Base-by-base conservation (phyloP, 2,888 invertebrate species). In the Idaea aversata region DNA sequence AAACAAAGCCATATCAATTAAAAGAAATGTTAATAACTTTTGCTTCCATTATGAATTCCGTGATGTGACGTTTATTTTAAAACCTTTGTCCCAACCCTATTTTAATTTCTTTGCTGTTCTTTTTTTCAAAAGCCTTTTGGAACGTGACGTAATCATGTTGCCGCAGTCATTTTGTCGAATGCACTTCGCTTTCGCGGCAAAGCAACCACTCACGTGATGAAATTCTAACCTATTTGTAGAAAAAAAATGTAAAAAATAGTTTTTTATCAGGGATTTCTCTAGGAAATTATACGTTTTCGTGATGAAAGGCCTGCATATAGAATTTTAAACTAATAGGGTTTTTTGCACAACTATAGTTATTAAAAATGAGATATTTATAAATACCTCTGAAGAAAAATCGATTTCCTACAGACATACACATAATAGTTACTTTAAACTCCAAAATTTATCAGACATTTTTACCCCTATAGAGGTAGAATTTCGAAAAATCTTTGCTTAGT, bases 11-110 rank as follows among this genome's bases (percentile, higher is more conserved):
- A 34, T 34, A 59, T 34, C 59, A 59, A 59, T 59, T 59, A 59
- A 59, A 59, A 59, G 16, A 59, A 59, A 59, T 59, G 59, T 59
- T 59, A 25, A 59, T 59, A 59, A 25, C 59, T 47, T 47, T 13
- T 47, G 47, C 47, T 47, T 47, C 47, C 47, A 5, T 59, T 59
- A 5, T 57, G 15, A 59, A 59, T 59, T 16, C 6, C 15, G 58
- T 59, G 6, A 16, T 15, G 16, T 59, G 15, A 59, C 16, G 6
- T 59, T 59, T 59, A 59, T 59, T 59, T 16, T 59, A 59, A 59
- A 6, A 16, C 16, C 58, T 59, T 47, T 47, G 47, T 47, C 47
- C 47, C 13, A 47, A 47, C 47, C 47, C 13, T 10, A 10, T 47
- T 47, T 13, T 5, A 47, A 47, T 47, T 47, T 47, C 47, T 47